These are phyloP conservation scores for Argyra leucocephala DNA, from an alignment of 2,888 invertebrate genomes.

Conservation along the genomic window DNA sequence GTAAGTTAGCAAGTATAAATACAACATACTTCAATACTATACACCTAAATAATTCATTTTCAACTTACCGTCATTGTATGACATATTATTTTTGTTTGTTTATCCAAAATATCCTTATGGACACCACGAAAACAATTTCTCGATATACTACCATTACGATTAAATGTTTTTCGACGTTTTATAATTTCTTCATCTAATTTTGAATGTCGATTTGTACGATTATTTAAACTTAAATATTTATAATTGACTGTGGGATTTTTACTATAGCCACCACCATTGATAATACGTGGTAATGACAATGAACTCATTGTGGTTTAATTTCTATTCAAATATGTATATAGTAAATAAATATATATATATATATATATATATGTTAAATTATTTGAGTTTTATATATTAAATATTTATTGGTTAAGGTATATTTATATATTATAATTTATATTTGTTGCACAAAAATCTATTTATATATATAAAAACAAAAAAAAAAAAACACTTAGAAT, in stretches of 20 bases:
- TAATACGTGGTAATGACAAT: slow-evolving; percentile 24
- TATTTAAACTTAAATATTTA: slow-evolving; percentile 35
- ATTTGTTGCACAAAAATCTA: not conserved
- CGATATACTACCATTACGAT: slow-evolving; percentile 48
- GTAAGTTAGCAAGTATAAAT: too few species aligned
- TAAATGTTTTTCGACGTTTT: slow-evolving; percentile 25
- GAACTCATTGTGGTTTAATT: slow-evolving; percentile 14
- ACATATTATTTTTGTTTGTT: slow-evolving; percentile 62
- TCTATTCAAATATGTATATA: too few species aligned
- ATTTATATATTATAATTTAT: not conserved
- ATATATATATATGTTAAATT: not conserved
- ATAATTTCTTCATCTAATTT: slow-evolving; percentile 22
- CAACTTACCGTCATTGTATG: slow-evolving; percentile 73
- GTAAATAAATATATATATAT: too few species aligned
- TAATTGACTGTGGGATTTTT: slow-evolving; percentile 23
- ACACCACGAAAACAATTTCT: slow-evolving; percentile 66
- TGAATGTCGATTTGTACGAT: slow-evolving; percentile 19
- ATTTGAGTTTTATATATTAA: not conserved
- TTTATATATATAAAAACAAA: not conserved
- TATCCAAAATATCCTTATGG: slow-evolving; percentile 63
- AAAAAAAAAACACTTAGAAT: not conserved
- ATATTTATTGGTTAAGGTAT: not conserved
- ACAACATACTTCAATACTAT: too few species aligned
- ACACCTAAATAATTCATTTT: too few species aligned
- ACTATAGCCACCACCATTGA: slow-evolving; percentile 21